Percentiles rank a stretch among this genome's conserved stretches.
phyloP scores from a whole-genome alignment of 2,113 vertebrate species.

The Podarcis muralis region DNA sequence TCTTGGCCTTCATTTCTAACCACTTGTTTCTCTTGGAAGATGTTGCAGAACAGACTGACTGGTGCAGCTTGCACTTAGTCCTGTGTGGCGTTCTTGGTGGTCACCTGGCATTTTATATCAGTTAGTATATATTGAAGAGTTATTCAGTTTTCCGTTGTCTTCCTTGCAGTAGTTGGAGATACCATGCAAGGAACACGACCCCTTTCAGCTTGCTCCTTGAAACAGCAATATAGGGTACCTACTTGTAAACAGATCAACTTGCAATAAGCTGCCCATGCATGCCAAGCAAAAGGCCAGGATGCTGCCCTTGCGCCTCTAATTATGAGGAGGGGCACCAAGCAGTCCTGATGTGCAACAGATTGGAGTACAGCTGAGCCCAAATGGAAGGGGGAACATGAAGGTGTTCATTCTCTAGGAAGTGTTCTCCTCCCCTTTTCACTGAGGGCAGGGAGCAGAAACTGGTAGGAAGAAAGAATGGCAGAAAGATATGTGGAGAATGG shows the following conservation, averaged over 20 bases:
- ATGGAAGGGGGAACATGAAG: neutral
- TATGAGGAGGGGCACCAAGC: neutral
- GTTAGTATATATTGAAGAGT: neutral
- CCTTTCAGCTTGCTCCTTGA: neutral
- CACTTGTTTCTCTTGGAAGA: neutral
- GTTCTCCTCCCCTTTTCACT: neutral
- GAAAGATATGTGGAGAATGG: neutral
- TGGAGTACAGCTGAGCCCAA: neutral
- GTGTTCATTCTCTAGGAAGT: neutral
- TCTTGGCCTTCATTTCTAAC: neutral
- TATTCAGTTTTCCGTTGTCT: neutral
- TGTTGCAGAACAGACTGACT: neutral
- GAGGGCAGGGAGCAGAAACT: neutral
- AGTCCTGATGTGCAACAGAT: neutral
- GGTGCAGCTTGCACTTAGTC: neutral
- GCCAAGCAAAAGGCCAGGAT: neutral
- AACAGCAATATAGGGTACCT: neutral
- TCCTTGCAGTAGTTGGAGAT: neutral
- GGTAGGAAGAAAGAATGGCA: neutral
- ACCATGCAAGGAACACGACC: neutral
- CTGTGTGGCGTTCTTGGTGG: neutral
- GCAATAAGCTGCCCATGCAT: neutral
- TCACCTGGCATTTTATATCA: neutral
- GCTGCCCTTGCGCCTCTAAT: neutral
- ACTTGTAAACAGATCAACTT: neutral